These are phyloP conservation scores for Drosophila percnosoma DNA, from an alignment of 2,888 invertebrate genomes.

Conservation along the genomic window DNA sequence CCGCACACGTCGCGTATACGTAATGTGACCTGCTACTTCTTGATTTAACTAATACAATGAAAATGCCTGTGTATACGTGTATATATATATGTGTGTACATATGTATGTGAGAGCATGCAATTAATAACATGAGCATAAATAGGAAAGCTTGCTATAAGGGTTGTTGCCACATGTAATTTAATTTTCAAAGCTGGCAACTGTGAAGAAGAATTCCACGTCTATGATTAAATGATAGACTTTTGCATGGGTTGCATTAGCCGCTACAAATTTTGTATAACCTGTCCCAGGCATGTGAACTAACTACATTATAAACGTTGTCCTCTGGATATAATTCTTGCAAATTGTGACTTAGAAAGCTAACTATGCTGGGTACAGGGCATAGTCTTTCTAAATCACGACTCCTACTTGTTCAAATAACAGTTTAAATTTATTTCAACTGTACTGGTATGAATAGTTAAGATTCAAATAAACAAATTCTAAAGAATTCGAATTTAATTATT, in stretches of 20 bases:
- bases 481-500: too few species aligned
- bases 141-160: conserved; percentile 35
- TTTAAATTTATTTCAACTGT: too few species aligned
- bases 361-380: too few species aligned
- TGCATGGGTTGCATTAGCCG: not conserved
- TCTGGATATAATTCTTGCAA: not conserved
- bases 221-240: conserved; percentile 12
- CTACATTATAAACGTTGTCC: not conserved
- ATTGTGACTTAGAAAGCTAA: not conserved
- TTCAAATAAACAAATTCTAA: too few species aligned
- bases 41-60: conserved; percentile 52
- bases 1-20: conserved; percentile 46
- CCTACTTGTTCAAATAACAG: too few species aligned
- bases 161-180: conserved; percentile 47
- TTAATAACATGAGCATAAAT: conserved; percentile 66
- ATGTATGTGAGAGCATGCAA: conserved; percentile 52
- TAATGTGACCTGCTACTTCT: conserved; percentile 61
- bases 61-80: not conserved
- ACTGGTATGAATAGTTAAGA: too few species aligned
- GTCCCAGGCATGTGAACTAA: not conserved
- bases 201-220: not conserved
- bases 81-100: not conserved
- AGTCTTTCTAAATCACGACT: too few species aligned
- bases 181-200: conserved; percentile 42
- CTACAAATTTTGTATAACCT: not conserved